Evolutionary conservation across 2,888 invertebrate species (phyloP), one percentile per base, ranked within the genome.

Genomic region (Dasysyrphus albostriatus): DNA sequence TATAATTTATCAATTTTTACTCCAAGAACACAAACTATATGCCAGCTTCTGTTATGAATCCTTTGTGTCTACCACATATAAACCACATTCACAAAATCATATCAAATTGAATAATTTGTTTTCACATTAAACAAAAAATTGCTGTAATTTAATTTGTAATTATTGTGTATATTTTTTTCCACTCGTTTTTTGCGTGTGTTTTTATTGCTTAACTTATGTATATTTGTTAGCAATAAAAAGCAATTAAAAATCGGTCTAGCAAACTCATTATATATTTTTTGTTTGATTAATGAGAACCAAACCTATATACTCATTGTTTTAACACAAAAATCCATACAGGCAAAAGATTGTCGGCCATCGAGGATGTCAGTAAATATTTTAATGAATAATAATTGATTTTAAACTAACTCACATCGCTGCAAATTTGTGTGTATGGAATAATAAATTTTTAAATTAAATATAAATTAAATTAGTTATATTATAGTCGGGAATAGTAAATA

Each of bases 101-200:
- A 32, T 37, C 61, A 49, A 12, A 16, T 63, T 24, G 37, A 34
- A 73, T 79, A 78, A 79, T 83, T 78, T 70, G 42, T 63, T 74
- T 78, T 75, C 73, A 34, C 77, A 73, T 73, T 67, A 67, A 63
- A 47, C 58, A 24, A 39, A 61, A 65, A 76, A 84, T 67, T 59
- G 54, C 44, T 65, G 61, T 83, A 79, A 78, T 83, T 83, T 70
- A 83, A 78, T 78, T 83, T 56, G 69, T 69, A 83, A 83, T 83
- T 78, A 75, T 65, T 70, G 24, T 58, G 73, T 77, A 16, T 47
- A 24, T 24, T 2, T 67, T 37, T 58, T 8, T 56, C 5, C 8
- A 0, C 37, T 47, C 6, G 0, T 10, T 0, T 32, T 32, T 5
- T 49, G 42, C 19, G 7, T 51, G 19, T 67, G 42, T 74, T 67